Base-by-base conservation (phyloP, 2,888 invertebrate species). In the Stratiomys singularior region DNA sequence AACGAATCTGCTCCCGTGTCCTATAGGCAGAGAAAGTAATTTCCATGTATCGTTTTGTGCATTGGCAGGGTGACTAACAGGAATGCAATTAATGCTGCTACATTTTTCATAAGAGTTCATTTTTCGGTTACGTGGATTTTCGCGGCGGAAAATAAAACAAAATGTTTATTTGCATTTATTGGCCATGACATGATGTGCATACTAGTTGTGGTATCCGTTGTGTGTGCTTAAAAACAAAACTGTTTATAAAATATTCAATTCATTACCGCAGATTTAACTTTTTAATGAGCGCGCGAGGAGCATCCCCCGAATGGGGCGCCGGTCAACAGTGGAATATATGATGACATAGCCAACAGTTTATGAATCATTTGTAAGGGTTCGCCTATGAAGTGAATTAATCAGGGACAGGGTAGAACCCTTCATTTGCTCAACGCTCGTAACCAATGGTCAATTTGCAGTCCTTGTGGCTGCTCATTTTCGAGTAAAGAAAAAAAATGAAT, bases 151-250 rank as follows among this genome's bases (percentile, higher is more conserved):
- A n/a, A n/a, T n/a, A n/a, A n/a, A n/a, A n/a, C n/a, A 9, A 64
- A 64, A 64, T 28, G 64, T 64, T 30, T n/a, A 64, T 64, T 64
- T 64, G 64, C 30, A 28, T 64, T 64, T 64, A 30, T 64, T 64
- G 64, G 64, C 7, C 30, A 27, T n/a, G 25, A 21, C 25, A 15
- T 27, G 30, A 52, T 52, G 52, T 52, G 52, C 15, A 18, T 7
- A 4, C n/a, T 25, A 23, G 2, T 21, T 3, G 25, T 60, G 37
- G 37, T 37, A 37, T 25, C 18, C 60, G 60, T 13, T 11, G 60
- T 4, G 60, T 21, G 23, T 64, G 15, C n/a, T 64, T 64, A 64
- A 37, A 64, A 15, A n/a, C 23, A 64, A 13, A 30, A 64, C 64
- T 64, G 28, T 64, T 64, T 21, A 27, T 64, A n/a, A 64, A 64